These are phyloP conservation scores for Oryzaephilus surinamensis DNA, from an alignment of 1,140 invertebrate species.

Conservation along the genomic window DNA sequence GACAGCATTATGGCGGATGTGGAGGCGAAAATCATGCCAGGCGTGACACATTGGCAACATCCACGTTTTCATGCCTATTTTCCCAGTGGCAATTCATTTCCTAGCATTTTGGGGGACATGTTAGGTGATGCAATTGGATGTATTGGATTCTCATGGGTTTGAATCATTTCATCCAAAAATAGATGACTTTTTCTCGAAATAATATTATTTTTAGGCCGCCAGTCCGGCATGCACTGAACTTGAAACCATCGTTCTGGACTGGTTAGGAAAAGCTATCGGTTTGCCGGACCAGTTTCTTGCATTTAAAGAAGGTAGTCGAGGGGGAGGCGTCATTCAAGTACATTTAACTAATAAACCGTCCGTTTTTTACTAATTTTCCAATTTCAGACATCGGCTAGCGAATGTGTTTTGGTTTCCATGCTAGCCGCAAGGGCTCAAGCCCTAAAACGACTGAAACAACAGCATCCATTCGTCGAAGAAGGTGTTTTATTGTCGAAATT, in stretches of 20 bases:
- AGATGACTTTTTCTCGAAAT: not conserved
- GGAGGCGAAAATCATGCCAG: conserved; percentile 95
- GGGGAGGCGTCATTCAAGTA: conserved; percentile 89
- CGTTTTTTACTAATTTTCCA: not conserved
- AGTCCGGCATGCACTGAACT: conserved; percentile 96
- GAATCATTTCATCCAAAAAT: conserved; percentile 13
- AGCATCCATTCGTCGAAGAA: conserved; percentile 87
- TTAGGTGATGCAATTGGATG: conserved; percentile 89
- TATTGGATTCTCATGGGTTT: conserved; percentile 98
- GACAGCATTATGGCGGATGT: conserved; percentile 90
- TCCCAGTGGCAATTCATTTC: conserved; percentile 93
- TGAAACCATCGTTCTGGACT: conserved; percentile 93
- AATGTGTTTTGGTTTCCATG: conserved; percentile 92
- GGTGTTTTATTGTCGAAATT: conserved; percentile 88
- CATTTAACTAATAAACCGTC: too few relatives aligned
- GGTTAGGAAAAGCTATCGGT: conserved; percentile 91
- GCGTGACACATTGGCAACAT: conserved; percentile 99
- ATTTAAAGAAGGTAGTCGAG: conserved; percentile 68
- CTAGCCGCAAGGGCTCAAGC: conserved; percentile 90
- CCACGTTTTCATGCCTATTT: conserved; percentile 98
- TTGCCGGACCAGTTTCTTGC: conserved; percentile 80
- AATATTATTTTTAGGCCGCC: conserved; percentile 40
- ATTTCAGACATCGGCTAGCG: conserved; percentile 88
- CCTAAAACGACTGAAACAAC: conserved; percentile 80
- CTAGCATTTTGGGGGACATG: conserved; percentile 98